Conservation (phyloP, 2,888 invertebrate genomes). For the Scrobipalpa costella region DNA sequence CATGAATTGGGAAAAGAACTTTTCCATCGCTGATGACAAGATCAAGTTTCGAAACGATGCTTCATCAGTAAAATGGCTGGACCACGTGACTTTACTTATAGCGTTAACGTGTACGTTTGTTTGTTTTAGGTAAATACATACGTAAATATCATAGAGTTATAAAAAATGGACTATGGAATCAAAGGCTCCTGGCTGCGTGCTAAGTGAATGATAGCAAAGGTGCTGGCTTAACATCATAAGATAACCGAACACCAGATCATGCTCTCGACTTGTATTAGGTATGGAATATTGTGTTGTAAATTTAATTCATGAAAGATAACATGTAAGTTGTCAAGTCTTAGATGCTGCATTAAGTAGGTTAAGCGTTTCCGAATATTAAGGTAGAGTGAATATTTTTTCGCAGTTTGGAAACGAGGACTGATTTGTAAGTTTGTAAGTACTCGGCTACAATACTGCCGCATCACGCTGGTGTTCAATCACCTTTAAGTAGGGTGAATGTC, state of each 20-base stretch:
- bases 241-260: conserved; percentile 23
- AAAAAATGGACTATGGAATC: too few relatives aligned
- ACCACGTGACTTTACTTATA: neutral
- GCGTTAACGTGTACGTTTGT: neutral
- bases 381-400: neutral
- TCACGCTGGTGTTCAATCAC: conserved; percentile 26
- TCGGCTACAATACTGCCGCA: conserved; percentile 5
- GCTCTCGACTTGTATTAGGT: neutral
- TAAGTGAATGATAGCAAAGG: conserved; percentile 40
- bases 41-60: neutral
- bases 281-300: neutral
- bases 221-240: conserved; percentile 42
- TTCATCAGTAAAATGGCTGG: neutral
- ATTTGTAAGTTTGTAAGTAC: neutral
- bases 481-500: conserved; percentile 53
- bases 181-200: conserved; percentile 24
- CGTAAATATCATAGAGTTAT: too few relatives aligned
- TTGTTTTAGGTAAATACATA: too few relatives aligned
- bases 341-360: neutral
- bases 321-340: neutral
- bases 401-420: neutral
- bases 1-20: neutral
- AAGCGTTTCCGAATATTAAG: neutral
- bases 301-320: neutral
- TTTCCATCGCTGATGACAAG: neutral